Base-by-base conservation (phyloP, 2,888 invertebrate genomes). In the Urechis unicinctus region DNA sequence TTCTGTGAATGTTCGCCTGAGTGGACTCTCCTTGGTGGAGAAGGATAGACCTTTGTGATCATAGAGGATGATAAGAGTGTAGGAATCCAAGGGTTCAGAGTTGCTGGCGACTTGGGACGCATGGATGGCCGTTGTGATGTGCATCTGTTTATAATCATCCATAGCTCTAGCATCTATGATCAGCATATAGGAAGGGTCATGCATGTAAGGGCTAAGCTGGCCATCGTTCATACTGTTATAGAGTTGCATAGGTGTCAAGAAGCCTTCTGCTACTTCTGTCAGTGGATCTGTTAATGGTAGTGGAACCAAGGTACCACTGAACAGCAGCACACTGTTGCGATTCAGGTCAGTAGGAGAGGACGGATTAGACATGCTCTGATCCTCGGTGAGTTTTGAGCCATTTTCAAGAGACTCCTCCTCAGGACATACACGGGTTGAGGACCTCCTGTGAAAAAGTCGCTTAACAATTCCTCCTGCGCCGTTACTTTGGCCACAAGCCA, bases 161-260 rank as follows among this genome's bases (percentile, higher is more conserved):
- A 64, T 63, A 21, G 62, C 52, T 9, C 73, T 59, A 29, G 66
- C 62, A 60, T 73, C 73, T 17, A 72, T 58, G 17, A 73, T 55
- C 44, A 73, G 61, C 57, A 73, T 59, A 63, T 69, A 73, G 53
- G 62, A 58, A 6, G 72, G 72, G 53, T 73, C 71, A 44, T 66
- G 63, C 36, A 69, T 62, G 60, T 68, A 72, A 0, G 70, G 70
- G 26, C 70, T 68, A 52, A 71, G 68, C 59, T 72, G 72, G 21
- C 72, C 72, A 57, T 71, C 72, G 58, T 71, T 72, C 57, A 73
- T 65, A 44, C 69, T 60, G 62, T 73, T 73, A 61, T 73, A 73
- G 49, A 73, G 67, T 50, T 66, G 65, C 17, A 60, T 60, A 25
- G 66, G 53, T 9, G 69, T 66, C 31, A 72, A 60, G 53, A 56